Conservation (phyloP, 2,888 invertebrate species). For the Vesta saturnalis region DNA sequence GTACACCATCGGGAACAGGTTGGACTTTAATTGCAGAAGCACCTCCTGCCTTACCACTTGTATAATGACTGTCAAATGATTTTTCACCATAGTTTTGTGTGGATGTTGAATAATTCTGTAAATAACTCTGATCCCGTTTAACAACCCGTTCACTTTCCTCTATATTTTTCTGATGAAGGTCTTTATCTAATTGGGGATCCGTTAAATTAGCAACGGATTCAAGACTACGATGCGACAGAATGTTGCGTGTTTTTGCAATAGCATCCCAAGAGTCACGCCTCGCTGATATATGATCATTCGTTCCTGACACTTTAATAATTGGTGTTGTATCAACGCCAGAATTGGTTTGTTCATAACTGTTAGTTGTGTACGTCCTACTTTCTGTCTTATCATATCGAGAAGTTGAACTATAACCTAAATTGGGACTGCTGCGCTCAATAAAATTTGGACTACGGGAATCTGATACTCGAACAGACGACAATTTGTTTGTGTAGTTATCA, state of each 20-base stretch:
- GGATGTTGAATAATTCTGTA: constrained; percentile 50
- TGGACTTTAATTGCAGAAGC: constrained; percentile 88
- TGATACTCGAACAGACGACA: constrained; percentile 56
- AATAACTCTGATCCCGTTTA: constrained; percentile 49
- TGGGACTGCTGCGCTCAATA: constrained; percentile 54
- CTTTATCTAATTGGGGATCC: constrained; percentile 67
- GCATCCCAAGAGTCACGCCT: constrained; percentile 85
- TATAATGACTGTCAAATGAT: constrained; percentile 48
- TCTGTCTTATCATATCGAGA: constrained; percentile 55
- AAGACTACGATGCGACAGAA: constrained; percentile 75
- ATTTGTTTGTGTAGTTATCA: constrained; percentile 55
- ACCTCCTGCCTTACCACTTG: constrained; percentile 73
- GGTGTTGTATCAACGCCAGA: constrained; percentile 66
- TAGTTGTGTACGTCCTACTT: constrained; percentile 48
- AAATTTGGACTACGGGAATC: constrained; percentile 56
- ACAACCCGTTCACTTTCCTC: constrained; percentile 55
- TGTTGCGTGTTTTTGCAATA: constrained; percentile 81
- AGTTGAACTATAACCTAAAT: constrained; percentile 48
- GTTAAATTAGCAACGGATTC: constrained; percentile 77
- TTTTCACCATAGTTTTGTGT: constrained; percentile 49
- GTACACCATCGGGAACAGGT: constrained; percentile 84
- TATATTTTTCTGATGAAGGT: constrained; percentile 52
- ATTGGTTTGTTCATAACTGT: constrained; percentile 41
- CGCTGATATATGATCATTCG: constrained; percentile 64
- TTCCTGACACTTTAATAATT: constrained; percentile 69